phyloP scores from a whole-genome alignment of 2,888 invertebrate species.

The Pyralis farinalis region DNA sequence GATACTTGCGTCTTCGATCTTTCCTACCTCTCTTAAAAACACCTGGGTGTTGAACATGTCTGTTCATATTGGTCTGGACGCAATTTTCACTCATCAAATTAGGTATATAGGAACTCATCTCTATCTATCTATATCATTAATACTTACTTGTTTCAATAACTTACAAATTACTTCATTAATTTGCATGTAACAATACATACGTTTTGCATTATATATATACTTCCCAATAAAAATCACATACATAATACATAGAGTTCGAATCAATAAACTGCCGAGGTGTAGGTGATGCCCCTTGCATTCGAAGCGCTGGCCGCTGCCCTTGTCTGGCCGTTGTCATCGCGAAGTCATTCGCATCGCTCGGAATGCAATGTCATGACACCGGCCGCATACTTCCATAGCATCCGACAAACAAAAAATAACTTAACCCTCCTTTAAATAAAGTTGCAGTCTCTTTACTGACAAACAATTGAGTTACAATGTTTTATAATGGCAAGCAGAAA shows the following conservation, averaged over 20 bases:
- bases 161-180: too few relatives aligned
- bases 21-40: too few relatives aligned
- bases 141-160: too few relatives aligned
- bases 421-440: not conserved
- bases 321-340: conserved; percentile 75
- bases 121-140: too few relatives aligned
- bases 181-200: too few relatives aligned
- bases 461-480: conserved; percentile 21
- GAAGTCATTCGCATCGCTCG: conserved; percentile 71
- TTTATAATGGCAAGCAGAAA: conserved; percentile 5
- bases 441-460: conserved; percentile 13
- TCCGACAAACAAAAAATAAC: conserved; percentile 27
- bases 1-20: too few relatives aligned
- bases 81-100: too few relatives aligned
- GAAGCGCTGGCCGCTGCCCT: conserved; percentile 63
- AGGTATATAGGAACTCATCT: too few relatives aligned
- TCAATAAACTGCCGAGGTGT: conserved; percentile 21
- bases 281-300: conserved; percentile 43
- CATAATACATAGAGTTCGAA: conserved; percentile 13
- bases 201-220: too few relatives aligned
- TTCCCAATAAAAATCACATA: too few relatives aligned
- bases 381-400: conserved; percentile 26
- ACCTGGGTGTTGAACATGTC: too few relatives aligned
- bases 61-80: too few relatives aligned
- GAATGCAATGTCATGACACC: conserved; percentile 74